Base-by-base conservation (phyloP, 2,888 invertebrate genomes). In the Archips xylosteana region DNA sequence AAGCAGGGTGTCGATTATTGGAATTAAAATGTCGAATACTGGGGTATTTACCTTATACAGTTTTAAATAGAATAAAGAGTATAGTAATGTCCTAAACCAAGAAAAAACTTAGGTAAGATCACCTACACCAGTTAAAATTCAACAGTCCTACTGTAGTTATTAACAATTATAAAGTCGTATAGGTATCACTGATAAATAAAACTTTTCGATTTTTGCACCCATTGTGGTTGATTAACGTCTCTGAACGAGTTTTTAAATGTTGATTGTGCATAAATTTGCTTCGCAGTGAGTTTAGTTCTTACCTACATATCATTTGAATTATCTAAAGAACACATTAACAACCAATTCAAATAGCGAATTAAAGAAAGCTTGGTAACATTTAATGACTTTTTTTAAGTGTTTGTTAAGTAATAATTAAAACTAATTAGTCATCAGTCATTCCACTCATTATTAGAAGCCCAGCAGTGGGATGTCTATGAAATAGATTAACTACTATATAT, bases 321-420 rank as follows among this genome's bases (percentile, higher is more conserved):
- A 45, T 12, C 45, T 45, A 45, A 45, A 45, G 45, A 45, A 45
- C 45, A 45, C 45, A 10, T 45, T 12, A 23, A 54, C 54, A 0
- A 23, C 6, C 23, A 9, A 15, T 54, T 51, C 5, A 49, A 5
- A 49, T 15, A n/a, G 5, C 49, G 23, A 54, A 15, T 54, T 39
- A n/a, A 23, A 57, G 15, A 57, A 57, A 57, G 32, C 57, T 54
- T 23, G 54, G 54, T 57, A 57, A 57, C 57, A 32, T 10, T 57
- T 3, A 32, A 57, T 57, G 57, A 32, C 12, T 32, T 10, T 32
- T 10, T 32, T 49, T n/a, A n/a, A 1, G 12, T 12, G 45, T 45
- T 49, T 3, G 45, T 45, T 49, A 49, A 47, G 4, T 4, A n/a
- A 4, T 49, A 49, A n/a, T 49, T 49, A 45, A 9, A 10, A 49